Evolutionary conservation across 2,888 invertebrate species (phyloP), one percentile per base, ranked within the genome.

Genomic region (Papilio elwesi): DNA sequence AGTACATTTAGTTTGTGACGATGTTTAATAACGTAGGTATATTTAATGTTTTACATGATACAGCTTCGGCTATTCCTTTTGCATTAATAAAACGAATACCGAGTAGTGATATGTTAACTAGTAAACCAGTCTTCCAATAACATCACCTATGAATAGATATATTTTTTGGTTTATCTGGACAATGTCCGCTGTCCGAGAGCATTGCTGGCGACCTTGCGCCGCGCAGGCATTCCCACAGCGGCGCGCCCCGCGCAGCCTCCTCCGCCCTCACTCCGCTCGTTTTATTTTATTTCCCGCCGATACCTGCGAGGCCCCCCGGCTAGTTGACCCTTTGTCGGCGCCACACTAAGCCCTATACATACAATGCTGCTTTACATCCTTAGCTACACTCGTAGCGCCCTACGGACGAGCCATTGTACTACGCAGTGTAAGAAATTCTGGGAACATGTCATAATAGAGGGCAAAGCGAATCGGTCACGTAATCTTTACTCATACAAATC

Each of bases 251-350:
- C 57, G 43, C 43, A n/a, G 70, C 79, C 78, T 81, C 82, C 80
- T 79, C 81, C 80, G 80, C 74, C 73, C 77, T 43, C 80, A 83
- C 83, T 85, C 81, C 81, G 78, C 80, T 80, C 80, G 71, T 81
- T 79, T 82, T 79, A 79, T 78, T 77, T 73, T 75, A 77, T 78
- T 78, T 79, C 77, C 74, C 73, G 68, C 78, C 75, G 82, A 79
- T 83, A 84, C 85, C 85, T 83, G 84, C 78, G 75, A 80, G 80
- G 78, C 82, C 82, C 81, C 79, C 77, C 80, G 77, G 80, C 78
- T 51, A 55, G 51, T 43, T 57, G 57, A 59, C 68, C 70, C 70
- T 74, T 70, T 70, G 72, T 67, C 70, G 70, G 74, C 70, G 73
- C 52, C 69, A 69, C 13, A 55, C 15, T 72, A 49, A 48, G 15